Percentiles rank a stretch among this genome's conserved stretches.
Conservation (phyloP, 2,888 invertebrate genomes). For the Furcula furcula region DNA sequence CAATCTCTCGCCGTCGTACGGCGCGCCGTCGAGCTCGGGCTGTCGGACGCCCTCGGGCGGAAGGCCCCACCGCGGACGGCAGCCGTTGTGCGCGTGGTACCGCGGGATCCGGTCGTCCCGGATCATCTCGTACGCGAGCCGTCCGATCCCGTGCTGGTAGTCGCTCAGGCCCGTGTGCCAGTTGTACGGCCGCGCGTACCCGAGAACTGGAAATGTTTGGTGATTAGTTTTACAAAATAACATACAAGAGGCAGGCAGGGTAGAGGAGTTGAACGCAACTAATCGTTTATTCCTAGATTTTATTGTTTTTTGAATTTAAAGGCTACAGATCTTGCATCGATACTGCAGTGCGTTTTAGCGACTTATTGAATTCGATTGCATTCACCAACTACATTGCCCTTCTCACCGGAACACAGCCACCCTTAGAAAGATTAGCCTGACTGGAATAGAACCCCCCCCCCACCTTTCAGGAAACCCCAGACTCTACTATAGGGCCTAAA, state of each 20-base stretch:
- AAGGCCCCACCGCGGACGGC: conserved; percentile 59
- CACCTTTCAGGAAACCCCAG: too few relatives aligned
- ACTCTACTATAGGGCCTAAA: too few relatives aligned
- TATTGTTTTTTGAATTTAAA: too few relatives aligned
- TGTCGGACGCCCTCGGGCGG: conserved; percentile 65
- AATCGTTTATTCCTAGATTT: too few relatives aligned
- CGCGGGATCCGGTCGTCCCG: conserved; percentile 59
- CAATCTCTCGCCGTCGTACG: conserved; percentile 63
- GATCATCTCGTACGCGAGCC: conserved; percentile 66
- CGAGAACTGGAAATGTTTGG: conserved; percentile 44
- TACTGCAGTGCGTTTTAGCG: too few relatives aligned
- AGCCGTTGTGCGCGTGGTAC: conserved; percentile 61
- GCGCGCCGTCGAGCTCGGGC: conserved; percentile 61
- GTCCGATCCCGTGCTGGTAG: conserved; percentile 62
- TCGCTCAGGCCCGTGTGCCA: conserved; percentile 64
- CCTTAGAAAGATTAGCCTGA: too few relatives aligned
- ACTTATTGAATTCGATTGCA: too few relatives aligned
- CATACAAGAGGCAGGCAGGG: background rate
- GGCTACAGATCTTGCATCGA: too few relatives aligned
- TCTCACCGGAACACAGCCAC: too few relatives aligned
- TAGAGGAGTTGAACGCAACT: too few relatives aligned
- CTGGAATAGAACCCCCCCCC: too few relatives aligned
- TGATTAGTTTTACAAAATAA: background rate
- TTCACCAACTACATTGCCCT: too few relatives aligned
- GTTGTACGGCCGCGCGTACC: conserved; percentile 56